Evolutionary conservation across 2,113 vertebrate species (phyloP).

Genomic region (Malaclemys terrapin): DNA sequence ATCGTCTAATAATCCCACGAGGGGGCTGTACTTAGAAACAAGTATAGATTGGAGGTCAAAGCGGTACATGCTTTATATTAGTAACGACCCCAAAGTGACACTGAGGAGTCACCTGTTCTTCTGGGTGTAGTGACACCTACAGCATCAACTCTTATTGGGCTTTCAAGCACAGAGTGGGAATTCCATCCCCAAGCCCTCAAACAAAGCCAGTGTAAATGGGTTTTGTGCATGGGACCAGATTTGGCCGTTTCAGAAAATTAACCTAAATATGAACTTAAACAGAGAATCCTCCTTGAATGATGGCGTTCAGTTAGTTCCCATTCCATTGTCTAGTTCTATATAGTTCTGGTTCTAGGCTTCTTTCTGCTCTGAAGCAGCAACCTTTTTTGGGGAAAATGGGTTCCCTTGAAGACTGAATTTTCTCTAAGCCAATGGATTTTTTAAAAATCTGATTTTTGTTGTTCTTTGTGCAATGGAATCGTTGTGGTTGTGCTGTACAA

Average conservation of each 20-base stretch:
- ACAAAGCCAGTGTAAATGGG: not conserved
- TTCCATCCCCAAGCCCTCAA: not conserved
- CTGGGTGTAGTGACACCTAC: not conserved
- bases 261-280: not conserved
- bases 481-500: constrained; percentile 14
- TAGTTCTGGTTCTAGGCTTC: not conserved
- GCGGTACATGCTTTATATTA: not conserved
- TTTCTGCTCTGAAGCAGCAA: constrained; percentile 25
- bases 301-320: not conserved
- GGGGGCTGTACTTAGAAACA: not conserved
- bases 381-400: not conserved
- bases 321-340: not conserved
- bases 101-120: not conserved
- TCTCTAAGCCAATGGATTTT: not conserved
- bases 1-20: not conserved
- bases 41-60: not conserved
- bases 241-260: not conserved
- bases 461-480: constrained; percentile 21
- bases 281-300: not conserved
- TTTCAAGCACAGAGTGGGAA: not conserved
- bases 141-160: not conserved
- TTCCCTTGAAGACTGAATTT: constrained; percentile 1
- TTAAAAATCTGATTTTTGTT: constrained; percentile 14
- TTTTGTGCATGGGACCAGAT: not conserved
- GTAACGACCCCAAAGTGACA: not conserved